Evolutionary conservation across 1,140 invertebrate species (phyloP).

Genomic region (Rhagoletis pomonella): DNA sequence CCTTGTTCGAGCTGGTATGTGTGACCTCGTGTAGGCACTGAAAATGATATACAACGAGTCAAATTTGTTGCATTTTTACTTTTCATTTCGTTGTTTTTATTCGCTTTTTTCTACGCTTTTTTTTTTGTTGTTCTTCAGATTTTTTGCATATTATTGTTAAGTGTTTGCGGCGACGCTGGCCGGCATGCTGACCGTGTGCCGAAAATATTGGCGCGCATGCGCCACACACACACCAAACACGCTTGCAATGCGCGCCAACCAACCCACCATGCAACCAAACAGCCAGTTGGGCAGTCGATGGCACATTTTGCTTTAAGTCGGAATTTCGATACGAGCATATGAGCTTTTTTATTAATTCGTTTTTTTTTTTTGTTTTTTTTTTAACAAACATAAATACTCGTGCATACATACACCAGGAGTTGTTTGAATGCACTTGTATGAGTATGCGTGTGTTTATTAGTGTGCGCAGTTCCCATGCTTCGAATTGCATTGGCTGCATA

Average conservation of each 20-base stretch:
- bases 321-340: slow-evolving; percentile 29
- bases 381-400: not conserved
- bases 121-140: slow-evolving; percentile 20
- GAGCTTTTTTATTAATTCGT: slow-evolving; percentile 40
- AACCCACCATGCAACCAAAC: not conserved
- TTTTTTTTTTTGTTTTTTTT: not conserved
- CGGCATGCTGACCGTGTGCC: slow-evolving; percentile 70
- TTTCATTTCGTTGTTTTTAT: not conserved
- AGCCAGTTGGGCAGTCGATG: not conserved
- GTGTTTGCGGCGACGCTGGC: slow-evolving; percentile 59
- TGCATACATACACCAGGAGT: not conserved
- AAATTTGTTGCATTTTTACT: slow-evolving; percentile 29
- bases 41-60: slow-evolving; percentile 39
- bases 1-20: not conserved
- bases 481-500: slow-evolving; percentile 36
- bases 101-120: not conserved
- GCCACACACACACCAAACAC: slow-evolving; percentile 23
- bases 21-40: not conserved
- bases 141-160: slow-evolving; percentile 37
- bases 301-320: slow-evolving; percentile 14
- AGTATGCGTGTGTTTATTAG: not conserved
- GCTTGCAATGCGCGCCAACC: not conserved
- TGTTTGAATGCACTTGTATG: not conserved
- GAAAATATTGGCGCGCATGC: slow-evolving; percentile 43
- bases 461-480: slow-evolving; percentile 50